phyloP scores from a whole-genome alignment of 1,140 invertebrate species.

The Solen grandis region DNA sequence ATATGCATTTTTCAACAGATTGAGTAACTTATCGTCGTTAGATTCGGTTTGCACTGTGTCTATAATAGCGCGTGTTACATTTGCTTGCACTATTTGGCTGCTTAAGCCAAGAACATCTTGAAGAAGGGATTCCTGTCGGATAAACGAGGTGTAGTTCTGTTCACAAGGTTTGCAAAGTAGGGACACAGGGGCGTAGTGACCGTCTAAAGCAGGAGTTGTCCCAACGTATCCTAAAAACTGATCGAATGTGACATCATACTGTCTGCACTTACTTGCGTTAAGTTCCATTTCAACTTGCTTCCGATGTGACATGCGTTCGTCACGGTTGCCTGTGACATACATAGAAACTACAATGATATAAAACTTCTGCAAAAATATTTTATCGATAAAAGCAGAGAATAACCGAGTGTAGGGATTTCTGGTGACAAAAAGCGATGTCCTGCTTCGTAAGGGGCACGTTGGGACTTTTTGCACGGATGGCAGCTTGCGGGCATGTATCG shows the following conservation, averaged over 20 bases:
- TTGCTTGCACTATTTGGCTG: too few species aligned
- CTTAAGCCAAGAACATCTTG: neutral
- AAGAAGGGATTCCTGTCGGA: slow-evolving; percentile 27
- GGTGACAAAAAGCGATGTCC: slow-evolving; percentile 17
- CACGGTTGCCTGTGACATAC: neutral
- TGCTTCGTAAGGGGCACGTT: neutral
- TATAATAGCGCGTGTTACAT: too few species aligned
- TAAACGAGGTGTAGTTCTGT: neutral
- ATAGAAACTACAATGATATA: neutral
- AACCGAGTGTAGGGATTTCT: slow-evolving; percentile 34
- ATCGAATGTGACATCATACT: slow-evolving; percentile 10
- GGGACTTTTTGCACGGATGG: neutral
- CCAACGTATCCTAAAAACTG: slow-evolving; percentile 14
- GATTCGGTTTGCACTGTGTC: neutral
- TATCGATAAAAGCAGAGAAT: slow-evolving; percentile 44
- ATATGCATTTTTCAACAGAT: neutral
- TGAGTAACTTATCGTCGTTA: neutral
- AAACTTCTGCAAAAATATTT: slow-evolving; percentile 37
- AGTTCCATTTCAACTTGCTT: neutral
- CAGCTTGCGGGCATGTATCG: slow-evolving; percentile 1
- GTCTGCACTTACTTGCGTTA: neutral
- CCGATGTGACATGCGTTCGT: neutral
- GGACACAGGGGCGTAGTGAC: slow-evolving; percentile 17
- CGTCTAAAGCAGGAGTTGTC: neutral
- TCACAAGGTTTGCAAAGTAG: slow-evolving; percentile 26